Conservation (phyloP, 1,140 invertebrate genomes). For the Micrasema minimum region DNA sequence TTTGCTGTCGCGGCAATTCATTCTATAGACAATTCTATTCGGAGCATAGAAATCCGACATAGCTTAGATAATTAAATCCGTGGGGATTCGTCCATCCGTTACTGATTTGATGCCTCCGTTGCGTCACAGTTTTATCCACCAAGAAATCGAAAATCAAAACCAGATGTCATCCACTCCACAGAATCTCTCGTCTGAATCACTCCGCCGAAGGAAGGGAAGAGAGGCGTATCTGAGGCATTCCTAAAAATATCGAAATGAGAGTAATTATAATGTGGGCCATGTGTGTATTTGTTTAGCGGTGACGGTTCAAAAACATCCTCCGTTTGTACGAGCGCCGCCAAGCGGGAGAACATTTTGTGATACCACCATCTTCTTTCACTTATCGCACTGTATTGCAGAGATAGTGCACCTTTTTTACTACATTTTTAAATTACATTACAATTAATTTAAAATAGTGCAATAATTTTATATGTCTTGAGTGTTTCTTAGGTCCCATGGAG, state of each 20-base stretch:
- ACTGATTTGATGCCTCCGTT: constrained; percentile 31
- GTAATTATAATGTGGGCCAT: constrained; percentile 48
- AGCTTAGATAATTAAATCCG: constrained; percentile 39
- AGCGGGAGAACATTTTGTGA: constrained; percentile 4
- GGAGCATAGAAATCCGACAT: constrained; percentile 32
- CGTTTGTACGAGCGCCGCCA: constrained; percentile 16
- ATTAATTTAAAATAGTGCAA: too few species aligned
- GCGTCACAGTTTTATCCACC: constrained; percentile 30
- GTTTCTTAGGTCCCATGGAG: too few species aligned
- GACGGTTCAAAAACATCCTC: constrained; percentile 42
- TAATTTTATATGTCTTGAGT: too few species aligned
- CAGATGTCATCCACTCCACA: constrained; percentile 25
- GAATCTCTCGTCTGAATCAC: constrained; percentile 10
- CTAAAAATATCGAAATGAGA: constrained; percentile 46
- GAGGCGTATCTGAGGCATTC: constrained; percentile 38
- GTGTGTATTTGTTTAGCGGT: constrained; percentile 47
- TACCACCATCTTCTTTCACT: background rate
- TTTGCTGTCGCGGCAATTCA: constrained; percentile 31
- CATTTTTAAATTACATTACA: too few species aligned
- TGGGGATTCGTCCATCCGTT: constrained; percentile 29
- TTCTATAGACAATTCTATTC: constrained; percentile 22
- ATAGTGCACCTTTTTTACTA: too few species aligned
- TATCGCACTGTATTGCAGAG: too few species aligned
- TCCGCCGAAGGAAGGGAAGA: constrained; percentile 13
- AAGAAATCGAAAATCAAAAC: constrained; percentile 31